Evolutionary conservation across 2,113 vertebrate species (phyloP).

Genomic region (Perognathus longimembris): DNA sequence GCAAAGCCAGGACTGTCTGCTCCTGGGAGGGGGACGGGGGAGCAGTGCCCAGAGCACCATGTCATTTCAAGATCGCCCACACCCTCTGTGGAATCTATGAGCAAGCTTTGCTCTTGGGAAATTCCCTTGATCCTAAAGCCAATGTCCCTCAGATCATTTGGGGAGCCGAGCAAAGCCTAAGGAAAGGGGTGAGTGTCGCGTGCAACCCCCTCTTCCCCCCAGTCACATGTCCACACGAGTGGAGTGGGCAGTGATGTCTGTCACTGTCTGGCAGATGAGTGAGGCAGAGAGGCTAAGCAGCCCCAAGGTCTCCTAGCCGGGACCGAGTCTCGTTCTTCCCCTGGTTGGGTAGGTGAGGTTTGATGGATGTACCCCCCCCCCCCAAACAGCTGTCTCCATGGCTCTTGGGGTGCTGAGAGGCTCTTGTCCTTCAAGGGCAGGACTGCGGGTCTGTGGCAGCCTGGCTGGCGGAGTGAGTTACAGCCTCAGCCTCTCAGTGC

Average conservation of each 20-base stretch:
- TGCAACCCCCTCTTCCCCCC: too few species aligned
- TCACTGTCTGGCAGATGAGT: background rate
- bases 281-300: background rate
- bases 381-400: conserved; percentile 36
- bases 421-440: conserved; percentile 57
- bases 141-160: background rate
- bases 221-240: accelerated
- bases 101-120: background rate
- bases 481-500: background rate
- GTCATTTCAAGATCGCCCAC: background rate
- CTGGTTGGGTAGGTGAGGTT: background rate
- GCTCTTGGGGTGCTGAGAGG: conserved; percentile 50
- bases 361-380: conserved; percentile 43
- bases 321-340: background rate
- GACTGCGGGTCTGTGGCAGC: background rate
- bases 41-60: background rate
- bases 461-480: background rate
- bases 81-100: background rate
- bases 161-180: background rate
- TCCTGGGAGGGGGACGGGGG: too few species aligned
- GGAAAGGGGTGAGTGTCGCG: background rate
- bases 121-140: background rate
- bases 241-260: background rate
- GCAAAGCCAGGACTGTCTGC: background rate
- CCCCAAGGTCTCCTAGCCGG: background rate